Percentiles rank a stretch among this genome's conserved stretches.
phyloP scores from a whole-genome alignment of 2,797 vertebrate genomes.

The Spatula versicolor region DNA sequence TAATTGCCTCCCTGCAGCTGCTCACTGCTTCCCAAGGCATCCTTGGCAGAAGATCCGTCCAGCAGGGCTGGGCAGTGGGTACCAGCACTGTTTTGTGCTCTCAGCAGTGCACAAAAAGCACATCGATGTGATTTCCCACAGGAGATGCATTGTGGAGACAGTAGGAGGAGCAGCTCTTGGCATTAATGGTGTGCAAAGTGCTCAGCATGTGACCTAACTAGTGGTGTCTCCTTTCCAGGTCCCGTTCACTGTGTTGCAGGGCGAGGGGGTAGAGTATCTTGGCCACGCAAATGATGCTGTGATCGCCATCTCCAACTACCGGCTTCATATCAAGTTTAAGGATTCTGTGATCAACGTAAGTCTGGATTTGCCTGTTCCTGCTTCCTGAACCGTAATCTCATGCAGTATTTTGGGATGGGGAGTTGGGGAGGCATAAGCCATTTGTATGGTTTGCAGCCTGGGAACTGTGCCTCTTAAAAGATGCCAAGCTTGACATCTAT shows the following conservation, averaged over 20 bases:
- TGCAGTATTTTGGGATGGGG: background rate
- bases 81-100: accelerated
- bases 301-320: constrained; percentile 98
- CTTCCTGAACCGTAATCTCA: background rate
- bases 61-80: background rate
- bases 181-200: background rate
- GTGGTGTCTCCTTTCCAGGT: constrained; percentile 80
- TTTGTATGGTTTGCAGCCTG: background rate
- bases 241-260: constrained; percentile 95
- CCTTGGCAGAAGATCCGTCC: accelerated
- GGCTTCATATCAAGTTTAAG: constrained; percentile 98
- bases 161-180: background rate
- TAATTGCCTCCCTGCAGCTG: background rate
- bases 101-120: accelerated
- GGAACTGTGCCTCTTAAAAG: background rate
- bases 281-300: constrained; percentile 93
- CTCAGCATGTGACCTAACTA: background rate
- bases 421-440: accelerated
- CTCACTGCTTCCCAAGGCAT: accelerated
- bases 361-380: background rate
- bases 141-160: background rate
- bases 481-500: background rate
- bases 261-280: constrained; percentile 97
- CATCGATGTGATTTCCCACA: accelerated
- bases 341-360: constrained; percentile 98